Conservation (phyloP, 1,140 invertebrate genomes). For the Megathymus violae region DNA sequence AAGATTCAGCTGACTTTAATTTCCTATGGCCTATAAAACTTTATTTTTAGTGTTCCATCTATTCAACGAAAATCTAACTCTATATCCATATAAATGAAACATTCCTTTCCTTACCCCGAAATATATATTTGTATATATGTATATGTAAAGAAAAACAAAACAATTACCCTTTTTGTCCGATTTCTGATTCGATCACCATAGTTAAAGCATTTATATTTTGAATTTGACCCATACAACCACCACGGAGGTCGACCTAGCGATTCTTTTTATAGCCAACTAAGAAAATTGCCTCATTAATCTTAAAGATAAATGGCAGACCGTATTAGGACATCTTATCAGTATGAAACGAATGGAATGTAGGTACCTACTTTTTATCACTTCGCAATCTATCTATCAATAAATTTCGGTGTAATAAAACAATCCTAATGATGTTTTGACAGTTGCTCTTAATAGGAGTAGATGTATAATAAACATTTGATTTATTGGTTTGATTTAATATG, state of each 20-base stretch:
- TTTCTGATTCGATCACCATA: neutral
- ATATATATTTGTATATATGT: too few relatives aligned
- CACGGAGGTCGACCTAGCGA: constrained; percentile 67
- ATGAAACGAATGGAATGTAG: constrained; percentile 69
- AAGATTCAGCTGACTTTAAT: too few relatives aligned
- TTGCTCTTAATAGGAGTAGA: neutral
- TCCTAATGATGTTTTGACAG: constrained; percentile 16
- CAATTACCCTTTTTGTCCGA: too few relatives aligned
- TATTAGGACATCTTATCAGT: constrained; percentile 80
- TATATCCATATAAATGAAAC: too few relatives aligned
- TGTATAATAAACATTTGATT: neutral
- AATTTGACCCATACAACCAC: constrained; percentile 36
- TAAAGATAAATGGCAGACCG: constrained; percentile 80
- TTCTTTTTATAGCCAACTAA: constrained; percentile 83
- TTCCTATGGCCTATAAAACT: too few relatives aligned
- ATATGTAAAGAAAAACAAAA: too few relatives aligned
- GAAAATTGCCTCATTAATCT: constrained; percentile 84
- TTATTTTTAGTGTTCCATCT: too few relatives aligned
- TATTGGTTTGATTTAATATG: too few relatives aligned
- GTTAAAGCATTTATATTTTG: neutral
- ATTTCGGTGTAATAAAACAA: constrained; percentile 14
- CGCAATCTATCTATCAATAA: constrained; percentile 24
- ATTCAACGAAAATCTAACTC: too few relatives aligned
- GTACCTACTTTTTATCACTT: constrained; percentile 53
- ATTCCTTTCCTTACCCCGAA: too few relatives aligned